These are phyloP conservation scores for Polyploca ridens DNA, from an alignment of 2,888 invertebrate genomes.

Conservation along the genomic window DNA sequence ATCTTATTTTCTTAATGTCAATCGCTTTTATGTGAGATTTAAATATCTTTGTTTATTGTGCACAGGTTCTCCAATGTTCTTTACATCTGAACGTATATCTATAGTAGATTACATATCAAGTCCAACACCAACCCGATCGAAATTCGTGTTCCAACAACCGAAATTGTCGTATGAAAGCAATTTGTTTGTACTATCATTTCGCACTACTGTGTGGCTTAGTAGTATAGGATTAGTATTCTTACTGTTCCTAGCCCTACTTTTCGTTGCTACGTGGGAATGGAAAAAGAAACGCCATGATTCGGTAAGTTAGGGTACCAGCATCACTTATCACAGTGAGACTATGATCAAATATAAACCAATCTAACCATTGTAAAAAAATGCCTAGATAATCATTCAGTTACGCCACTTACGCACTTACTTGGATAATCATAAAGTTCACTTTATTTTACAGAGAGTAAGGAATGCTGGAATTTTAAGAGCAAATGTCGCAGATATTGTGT, in stretches of 20 bases:
- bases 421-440: conserved; percentile 19
- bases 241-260: conserved; percentile 65
- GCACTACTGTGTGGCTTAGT: conserved; percentile 86
- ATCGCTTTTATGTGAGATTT: too few relatives aligned
- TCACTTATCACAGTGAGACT: too few relatives aligned
- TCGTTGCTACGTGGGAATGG: conserved; percentile 74
- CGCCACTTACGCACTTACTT: too few relatives aligned
- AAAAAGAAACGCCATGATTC: conserved; percentile 44
- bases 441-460: conserved; percentile 44
- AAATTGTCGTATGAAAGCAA: conserved; percentile 89
- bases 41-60: conserved; percentile 15
- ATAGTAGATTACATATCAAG: conserved; percentile 88
- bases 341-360: too few relatives aligned
- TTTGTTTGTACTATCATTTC: conserved; percentile 88
- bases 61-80: conserved; percentile 86
- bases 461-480: conserved; percentile 67
- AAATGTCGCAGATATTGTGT: conserved; percentile 75
- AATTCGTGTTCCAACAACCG: conserved; percentile 89
- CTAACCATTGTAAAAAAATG: too few relatives aligned
- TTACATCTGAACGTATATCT: conserved; percentile 85
- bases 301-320: conserved; percentile 27
- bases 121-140: conserved; percentile 87
- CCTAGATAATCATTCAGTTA: not conserved
- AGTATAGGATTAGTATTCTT: conserved; percentile 74
- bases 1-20: not conserved